Conservation (phyloP, 2,888 invertebrate genomes). For the Candidula unifasciata region DNA sequence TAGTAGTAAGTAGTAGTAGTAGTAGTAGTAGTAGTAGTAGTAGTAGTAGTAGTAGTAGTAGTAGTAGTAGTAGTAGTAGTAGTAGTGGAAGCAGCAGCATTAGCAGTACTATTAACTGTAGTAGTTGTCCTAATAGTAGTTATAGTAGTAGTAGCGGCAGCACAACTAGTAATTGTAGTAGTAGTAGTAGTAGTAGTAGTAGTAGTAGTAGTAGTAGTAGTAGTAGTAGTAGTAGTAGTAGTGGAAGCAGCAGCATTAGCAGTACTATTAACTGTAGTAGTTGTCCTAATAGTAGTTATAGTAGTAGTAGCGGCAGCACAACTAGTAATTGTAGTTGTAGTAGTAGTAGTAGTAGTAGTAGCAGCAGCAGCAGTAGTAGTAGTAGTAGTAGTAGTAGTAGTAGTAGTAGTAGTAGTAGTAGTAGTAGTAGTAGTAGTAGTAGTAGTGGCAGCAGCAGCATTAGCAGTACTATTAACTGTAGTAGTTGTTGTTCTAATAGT, state of each 20-base stretch:
- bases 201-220: slow-evolving; percentile 31
- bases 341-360: too few species aligned
- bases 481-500: slow-evolving; percentile 15
- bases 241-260: background rate
- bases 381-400: slow-evolving; percentile 1
- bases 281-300: background rate
- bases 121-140: too few species aligned
- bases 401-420: slow-evolving; percentile 29
- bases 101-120: too few species aligned
- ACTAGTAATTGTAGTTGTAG: background rate
- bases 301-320: background rate
- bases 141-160: too few species aligned
- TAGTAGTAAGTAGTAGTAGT: too few species aligned
- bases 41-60: too few species aligned
- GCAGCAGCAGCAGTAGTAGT: too few species aligned
- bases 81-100: too few species aligned
- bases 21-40: too few species aligned
- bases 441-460: slow-evolving; percentile 25
- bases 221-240: slow-evolving; percentile 8
- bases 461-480: background rate
- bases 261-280: background rate
- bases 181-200: slow-evolving; percentile 24
- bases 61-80: too few species aligned
- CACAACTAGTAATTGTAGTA: background rate
- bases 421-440: slow-evolving; percentile 35